Percentiles rank a stretch among this genome's conserved stretches.
Evolutionary conservation across 2,113 vertebrate species (phyloP).

Genomic region (Bagarius yarrelli): DNA sequence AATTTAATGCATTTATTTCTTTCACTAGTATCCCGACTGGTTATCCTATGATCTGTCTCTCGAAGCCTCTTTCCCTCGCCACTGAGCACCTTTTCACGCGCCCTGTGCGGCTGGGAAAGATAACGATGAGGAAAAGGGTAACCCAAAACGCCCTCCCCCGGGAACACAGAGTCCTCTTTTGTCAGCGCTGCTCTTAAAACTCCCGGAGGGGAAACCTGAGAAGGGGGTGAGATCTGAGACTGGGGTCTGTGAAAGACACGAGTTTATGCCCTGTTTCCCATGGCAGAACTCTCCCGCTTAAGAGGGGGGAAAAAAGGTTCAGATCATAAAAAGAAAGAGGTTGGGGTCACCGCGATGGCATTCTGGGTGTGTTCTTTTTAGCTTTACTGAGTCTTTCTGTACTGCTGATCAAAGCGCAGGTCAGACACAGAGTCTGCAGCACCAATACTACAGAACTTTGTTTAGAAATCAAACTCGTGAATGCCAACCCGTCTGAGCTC

Average conservation of each 20-base stretch:
- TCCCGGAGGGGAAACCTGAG: slow-evolving; percentile 54
- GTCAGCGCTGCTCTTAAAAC: slow-evolving; percentile 63
- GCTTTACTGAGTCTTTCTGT: slow-evolving; percentile 37
- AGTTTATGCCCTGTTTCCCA: slow-evolving; percentile 35
- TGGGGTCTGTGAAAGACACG: slow-evolving; percentile 29
- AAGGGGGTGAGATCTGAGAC: slow-evolving; percentile 47
- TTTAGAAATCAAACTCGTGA: not conserved
- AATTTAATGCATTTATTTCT: not conserved
- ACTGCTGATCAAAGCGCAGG: slow-evolving; percentile 36
- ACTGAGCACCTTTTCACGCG: slow-evolving; percentile 42
- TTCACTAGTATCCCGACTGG: slow-evolving; percentile 9
- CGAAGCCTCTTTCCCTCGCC: slow-evolving; percentile 7
- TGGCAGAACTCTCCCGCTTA: slow-evolving; percentile 26
- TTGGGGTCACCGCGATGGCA: slow-evolving; percentile 35
- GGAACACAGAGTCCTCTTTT: slow-evolving; percentile 58
- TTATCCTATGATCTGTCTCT: slow-evolving; percentile 35
- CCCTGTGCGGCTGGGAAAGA: slow-evolving; percentile 62
- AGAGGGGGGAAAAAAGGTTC: slow-evolving; percentile 15
- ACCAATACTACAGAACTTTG: slow-evolving; percentile 11
- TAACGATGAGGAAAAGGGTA: slow-evolving; percentile 59
- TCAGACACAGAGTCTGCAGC: slow-evolving; percentile 30
- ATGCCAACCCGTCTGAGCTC: not conserved
- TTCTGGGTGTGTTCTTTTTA: slow-evolving; percentile 38
- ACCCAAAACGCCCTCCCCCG: slow-evolving; percentile 64
- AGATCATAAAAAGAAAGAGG: slow-evolving; percentile 32